These are phyloP conservation scores for Sarcoramphus papa DNA, from an alignment of 2,797 vertebrate genomes.

Conservation along the genomic window DNA sequence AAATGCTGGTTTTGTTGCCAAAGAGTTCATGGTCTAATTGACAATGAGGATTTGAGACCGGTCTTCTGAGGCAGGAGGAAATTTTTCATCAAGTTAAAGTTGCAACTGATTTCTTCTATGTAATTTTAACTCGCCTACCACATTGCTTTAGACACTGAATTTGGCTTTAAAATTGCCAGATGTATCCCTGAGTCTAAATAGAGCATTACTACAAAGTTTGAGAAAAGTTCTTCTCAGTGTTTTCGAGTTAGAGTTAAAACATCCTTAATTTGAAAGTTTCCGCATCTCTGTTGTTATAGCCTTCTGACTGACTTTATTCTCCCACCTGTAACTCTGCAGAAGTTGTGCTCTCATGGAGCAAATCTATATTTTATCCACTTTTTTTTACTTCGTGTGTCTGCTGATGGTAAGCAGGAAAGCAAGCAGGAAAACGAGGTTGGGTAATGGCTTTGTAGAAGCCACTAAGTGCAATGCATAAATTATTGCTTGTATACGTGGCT, in stretches of 20 bases:
- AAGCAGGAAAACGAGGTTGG: background rate
- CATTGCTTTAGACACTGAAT: background rate
- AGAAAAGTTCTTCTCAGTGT: background rate
- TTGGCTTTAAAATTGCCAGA: background rate
- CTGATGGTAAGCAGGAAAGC: background rate
- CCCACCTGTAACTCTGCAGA: background rate
- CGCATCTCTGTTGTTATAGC: rapidly evolving
- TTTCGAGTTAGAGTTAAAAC: background rate
- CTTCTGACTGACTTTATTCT: background rate
- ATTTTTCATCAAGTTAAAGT: background rate
- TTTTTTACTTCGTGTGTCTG: background rate
- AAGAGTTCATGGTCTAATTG: background rate
- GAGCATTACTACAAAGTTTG: background rate
- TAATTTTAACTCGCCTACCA: background rate
- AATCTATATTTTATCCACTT: background rate
- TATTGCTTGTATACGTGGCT: background rate
- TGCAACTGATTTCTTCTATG: background rate
- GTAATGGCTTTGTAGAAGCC: background rate
- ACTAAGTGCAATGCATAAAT: constrained; percentile 1
- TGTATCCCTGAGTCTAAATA: background rate
- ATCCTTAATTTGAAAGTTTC: background rate
- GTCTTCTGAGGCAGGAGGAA: background rate
- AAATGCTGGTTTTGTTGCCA: background rate
- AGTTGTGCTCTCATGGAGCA: background rate
- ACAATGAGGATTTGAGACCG: background rate